These are phyloP conservation scores for Tachuris rubrigastra DNA, from an alignment of 2,113 vertebrate species.

Conservation along the genomic window DNA sequence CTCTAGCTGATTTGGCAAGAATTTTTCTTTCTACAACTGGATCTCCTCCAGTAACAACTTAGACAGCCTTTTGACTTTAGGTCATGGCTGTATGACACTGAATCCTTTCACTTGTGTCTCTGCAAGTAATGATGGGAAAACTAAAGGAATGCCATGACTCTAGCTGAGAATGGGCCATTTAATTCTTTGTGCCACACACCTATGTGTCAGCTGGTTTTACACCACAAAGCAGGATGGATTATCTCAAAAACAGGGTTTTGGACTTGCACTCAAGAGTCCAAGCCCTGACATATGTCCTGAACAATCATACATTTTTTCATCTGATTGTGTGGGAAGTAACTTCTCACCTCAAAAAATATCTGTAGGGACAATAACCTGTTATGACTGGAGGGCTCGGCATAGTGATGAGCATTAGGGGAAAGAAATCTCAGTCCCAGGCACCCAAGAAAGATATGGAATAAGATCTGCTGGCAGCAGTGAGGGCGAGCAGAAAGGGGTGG, in stretches of 20 bases:
- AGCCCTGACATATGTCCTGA: not conserved
- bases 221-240: not conserved
- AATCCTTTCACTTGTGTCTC: conserved; percentile 22
- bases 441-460: not conserved
- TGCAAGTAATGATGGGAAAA: not conserved
- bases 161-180: not conserved
- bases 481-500: not conserved
- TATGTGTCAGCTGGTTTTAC: not conserved
- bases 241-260: not conserved
- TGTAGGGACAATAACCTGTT: not conserved
- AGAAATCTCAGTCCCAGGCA: not conserved
- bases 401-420: not conserved
- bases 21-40: conserved; percentile 34
- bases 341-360: not conserved
- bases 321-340: not conserved
- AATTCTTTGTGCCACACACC: not conserved
- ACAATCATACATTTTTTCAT: not conserved
- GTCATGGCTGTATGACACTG: conserved; percentile 5
- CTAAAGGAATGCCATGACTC: not conserved
- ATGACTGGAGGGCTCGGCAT: not conserved
- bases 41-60: conserved; percentile 52
- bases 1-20: conserved; percentile 44
- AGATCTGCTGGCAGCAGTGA: not conserved
- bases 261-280: not conserved
- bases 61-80: conserved; percentile 29